These are phyloP conservation scores for Dysmachus trigonus DNA, from an alignment of 2,888 invertebrate species.

Conservation along the genomic window DNA sequence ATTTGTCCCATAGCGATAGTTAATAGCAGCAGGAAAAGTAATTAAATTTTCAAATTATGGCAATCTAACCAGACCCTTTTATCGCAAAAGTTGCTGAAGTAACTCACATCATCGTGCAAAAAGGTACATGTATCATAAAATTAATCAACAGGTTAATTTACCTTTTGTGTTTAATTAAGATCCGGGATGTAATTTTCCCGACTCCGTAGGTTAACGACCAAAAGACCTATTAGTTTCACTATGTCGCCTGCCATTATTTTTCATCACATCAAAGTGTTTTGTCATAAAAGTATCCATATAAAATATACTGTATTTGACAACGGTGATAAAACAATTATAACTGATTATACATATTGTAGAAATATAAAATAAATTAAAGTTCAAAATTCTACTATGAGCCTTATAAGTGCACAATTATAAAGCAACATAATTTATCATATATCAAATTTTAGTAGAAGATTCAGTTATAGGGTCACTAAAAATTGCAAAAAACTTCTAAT, in stretches of 20 bases:
- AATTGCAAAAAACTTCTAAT: too few relatives aligned
- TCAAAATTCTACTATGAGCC: too few relatives aligned
- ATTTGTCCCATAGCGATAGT: not conserved
- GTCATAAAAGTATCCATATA: not conserved
- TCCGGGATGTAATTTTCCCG: not conserved
- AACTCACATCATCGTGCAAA: not conserved
- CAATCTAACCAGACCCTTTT: not conserved
- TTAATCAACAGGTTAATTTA: not conserved
- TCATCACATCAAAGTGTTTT: not conserved
- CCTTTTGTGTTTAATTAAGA: not conserved
- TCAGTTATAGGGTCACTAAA: too few relatives aligned
- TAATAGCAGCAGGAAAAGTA: not conserved
- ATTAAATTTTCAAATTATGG: not conserved
- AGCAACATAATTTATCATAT: too few relatives aligned
- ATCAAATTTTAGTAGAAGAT: too few relatives aligned
- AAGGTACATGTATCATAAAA: not conserved
- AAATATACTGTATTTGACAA: too few relatives aligned
- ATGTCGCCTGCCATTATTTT: not conserved
- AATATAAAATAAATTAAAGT: too few relatives aligned
- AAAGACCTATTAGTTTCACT: not conserved
- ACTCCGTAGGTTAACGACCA: not conserved
- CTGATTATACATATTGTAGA: too few relatives aligned
- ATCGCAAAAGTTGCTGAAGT: not conserved
- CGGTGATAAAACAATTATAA: too few relatives aligned
- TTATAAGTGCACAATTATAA: too few relatives aligned